Conservation (phyloP, 2,888 invertebrate species). For the Cephus rjabovi region DNA sequence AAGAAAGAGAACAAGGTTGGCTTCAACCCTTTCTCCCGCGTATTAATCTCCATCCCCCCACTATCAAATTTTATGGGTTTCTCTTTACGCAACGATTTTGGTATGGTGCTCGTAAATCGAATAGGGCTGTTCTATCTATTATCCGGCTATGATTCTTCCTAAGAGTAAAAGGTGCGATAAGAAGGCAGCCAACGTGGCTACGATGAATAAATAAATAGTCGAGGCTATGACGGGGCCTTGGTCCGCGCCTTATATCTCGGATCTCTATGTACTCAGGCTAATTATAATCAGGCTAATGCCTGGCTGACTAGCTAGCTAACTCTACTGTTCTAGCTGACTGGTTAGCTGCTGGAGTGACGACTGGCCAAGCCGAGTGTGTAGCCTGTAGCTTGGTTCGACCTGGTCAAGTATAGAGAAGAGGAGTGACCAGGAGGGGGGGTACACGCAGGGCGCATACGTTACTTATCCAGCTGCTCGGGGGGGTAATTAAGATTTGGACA, state of each 20-base stretch:
- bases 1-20: background rate
- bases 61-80: too few species aligned
- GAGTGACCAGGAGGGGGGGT: background rate
- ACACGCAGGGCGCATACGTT: conserved; percentile 34
- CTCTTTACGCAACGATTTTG: background rate
- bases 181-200: conserved; percentile 10
- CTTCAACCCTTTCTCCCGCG: background rate
- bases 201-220: conserved; percentile 25
- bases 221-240: conserved; percentile 32
- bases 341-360: conserved; percentile 25
- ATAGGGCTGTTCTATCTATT: background rate
- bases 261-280: conserved; percentile 65
- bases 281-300: conserved; percentile 67
- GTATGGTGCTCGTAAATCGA: background rate
- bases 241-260: conserved; percentile 58
- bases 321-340: conserved; percentile 17
- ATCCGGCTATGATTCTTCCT: background rate
- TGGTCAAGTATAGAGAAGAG: background rate
- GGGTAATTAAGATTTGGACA: conserved; percentile 67
- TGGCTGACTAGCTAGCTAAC: conserved; percentile 37
- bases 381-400: background rate
- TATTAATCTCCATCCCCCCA: background rate
- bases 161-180: conserved; percentile 7
- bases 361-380: conserved; percentile 23
- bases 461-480: conserved; percentile 56